A percentile compares a stretch with the other conserved stretches of the same genome.
phyloP scores from a whole-genome alignment of 2,797 vertebrate species.

The Heterohyrax brucei region DNA sequence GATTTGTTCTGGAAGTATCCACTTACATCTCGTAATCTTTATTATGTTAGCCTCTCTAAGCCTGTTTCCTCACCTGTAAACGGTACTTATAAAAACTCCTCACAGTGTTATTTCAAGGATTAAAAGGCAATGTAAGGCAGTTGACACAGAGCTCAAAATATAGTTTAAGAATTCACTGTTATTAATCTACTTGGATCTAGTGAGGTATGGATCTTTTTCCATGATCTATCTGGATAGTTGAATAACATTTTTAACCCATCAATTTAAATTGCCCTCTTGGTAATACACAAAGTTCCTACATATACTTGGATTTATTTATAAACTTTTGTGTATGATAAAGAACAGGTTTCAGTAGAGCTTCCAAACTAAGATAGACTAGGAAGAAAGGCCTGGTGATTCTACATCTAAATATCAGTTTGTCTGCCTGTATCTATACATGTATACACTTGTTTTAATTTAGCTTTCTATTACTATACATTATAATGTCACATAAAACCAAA shows the following conservation, averaged over 20 bases:
- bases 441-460: constrained; percentile 39
- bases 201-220: neutral
- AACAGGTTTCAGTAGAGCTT: too few species aligned
- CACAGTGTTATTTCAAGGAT: neutral
- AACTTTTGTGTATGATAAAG: neutral
- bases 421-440: constrained; percentile 11
- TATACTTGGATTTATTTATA: constrained; percentile 36
- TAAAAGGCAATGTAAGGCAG: neutral
- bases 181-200: neutral
- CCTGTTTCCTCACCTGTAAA: neutral
- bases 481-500: neutral
- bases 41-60: neutral
- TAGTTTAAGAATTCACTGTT: neutral
- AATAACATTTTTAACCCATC: constrained; percentile 32
- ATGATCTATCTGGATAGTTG: neutral
- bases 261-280: constrained; percentile 18
- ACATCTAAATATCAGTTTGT: neutral
- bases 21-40: neutral
- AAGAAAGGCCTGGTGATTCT: too few species aligned
- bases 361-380: too few species aligned
- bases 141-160: neutral
- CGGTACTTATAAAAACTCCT: neutral
- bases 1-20: neutral
- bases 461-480: constrained; percentile 10
- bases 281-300: constrained; percentile 38